Conservation (phyloP, 2,113 vertebrate species). For the Ginglymostoma cirratum region DNA sequence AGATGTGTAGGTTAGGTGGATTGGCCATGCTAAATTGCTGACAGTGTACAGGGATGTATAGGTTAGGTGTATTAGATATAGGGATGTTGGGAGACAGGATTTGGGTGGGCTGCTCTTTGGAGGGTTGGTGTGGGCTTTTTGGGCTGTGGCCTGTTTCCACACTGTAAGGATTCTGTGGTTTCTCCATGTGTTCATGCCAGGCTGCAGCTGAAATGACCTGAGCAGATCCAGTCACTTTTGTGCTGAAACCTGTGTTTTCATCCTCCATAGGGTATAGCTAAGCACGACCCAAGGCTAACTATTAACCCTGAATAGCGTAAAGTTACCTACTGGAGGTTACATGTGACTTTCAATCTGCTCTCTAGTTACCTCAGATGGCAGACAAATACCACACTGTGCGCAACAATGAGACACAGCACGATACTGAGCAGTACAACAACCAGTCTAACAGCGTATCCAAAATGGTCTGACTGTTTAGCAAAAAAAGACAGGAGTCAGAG, state of each 20-base stretch:
- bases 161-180: too few species aligned
- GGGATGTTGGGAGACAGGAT: too few species aligned
- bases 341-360: not conserved
- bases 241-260: not conserved
- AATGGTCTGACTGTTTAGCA: not conserved
- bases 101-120: too few species aligned
- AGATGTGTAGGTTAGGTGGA: too few species aligned
- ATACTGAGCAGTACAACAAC: not conserved
- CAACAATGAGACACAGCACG: not conserved
- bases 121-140: too few species aligned
- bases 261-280: not conserved
- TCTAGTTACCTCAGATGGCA: slow-evolving; percentile 7
- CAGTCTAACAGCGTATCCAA: not conserved
- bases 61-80: too few species aligned
- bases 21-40: too few species aligned
- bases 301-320: not conserved
- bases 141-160: too few species aligned
- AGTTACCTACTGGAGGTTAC: not conserved
- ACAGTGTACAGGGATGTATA: too few species aligned
- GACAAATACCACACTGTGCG: not conserved
- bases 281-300: not conserved
- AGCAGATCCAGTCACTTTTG: not conserved
- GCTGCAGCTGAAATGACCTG: not conserved
- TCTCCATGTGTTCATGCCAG: not conserved
- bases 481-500: not conserved